Base-by-base conservation (phyloP, 2,113 vertebrate species). In the Mustelus asterias region DNA sequence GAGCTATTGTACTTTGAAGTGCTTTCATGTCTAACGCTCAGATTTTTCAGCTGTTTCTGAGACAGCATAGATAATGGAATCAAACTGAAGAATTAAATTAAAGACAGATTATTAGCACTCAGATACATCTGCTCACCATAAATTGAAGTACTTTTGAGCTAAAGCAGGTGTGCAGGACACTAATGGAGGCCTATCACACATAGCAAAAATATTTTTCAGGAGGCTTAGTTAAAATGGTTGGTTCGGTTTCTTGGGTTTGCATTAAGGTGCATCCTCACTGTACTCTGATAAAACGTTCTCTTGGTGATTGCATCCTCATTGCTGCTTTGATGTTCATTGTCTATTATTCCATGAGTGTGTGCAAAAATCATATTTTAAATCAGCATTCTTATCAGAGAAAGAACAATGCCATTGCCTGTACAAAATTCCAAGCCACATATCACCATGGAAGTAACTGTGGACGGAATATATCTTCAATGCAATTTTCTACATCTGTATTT, bases 71-170 rank as follows among this genome's bases (percentile, higher is more conserved):
- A 67, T 65, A 93, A 22, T 93, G 33, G 58, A 93, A 93, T 93
- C 60, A 65, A 93, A 65, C 60, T 58, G 6, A 65, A n/a, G 89
- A 93, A 37, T 65, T 37, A 67, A 67, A 93, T 93, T 67, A 93
- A 93, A 93, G 89, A 3, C 89, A 93, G 89, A 2, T n/a, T 93
- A 58, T 89, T 54, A 60, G 54, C 48, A 48, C 48, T 60, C 86
- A 29, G 86, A 89, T 65, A 67, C 89, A 93, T 93, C 89, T 93
- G 89, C 33, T 65, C 7, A 93, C 18, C 6, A 93, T 93, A 93
- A 65, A 93, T 67, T 16, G n/a, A 67, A 93, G 5, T 37, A 20
- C 29, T 37, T 37, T 65, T 93, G 60, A 65, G 63, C 37, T 63
- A 22, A 37, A 24, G 63, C 33, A 93, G 60, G 60, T 65, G n/a